These are phyloP conservation scores for Sebastes baramenuke DNA, from an alignment of 2,797 vertebrate genomes.

Conservation along the genomic window DNA sequence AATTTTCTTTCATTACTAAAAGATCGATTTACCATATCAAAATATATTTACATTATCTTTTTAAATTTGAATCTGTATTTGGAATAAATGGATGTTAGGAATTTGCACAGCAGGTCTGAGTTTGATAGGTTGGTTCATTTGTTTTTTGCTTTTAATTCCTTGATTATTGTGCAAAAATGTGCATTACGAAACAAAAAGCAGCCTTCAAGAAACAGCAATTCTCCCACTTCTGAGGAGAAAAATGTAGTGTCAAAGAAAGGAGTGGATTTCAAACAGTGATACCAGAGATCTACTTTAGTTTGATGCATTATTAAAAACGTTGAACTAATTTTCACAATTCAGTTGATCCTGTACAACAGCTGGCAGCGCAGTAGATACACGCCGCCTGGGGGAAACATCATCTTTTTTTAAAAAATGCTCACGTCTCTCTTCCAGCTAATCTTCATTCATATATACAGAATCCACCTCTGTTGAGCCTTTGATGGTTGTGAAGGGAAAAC, in stretches of 20 bases:
- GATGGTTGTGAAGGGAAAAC: not conserved
- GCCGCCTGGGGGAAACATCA: not conserved
- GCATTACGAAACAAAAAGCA: not conserved
- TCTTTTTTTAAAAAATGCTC: not conserved
- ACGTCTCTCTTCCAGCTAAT: constrained; percentile 14
- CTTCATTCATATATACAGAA: constrained; percentile 30
- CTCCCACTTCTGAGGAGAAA: not conserved
- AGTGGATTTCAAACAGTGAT: not conserved
- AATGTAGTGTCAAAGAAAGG: not conserved
- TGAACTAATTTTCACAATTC: not conserved
- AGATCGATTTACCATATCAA: not conserved
- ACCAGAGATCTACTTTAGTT: not conserved
- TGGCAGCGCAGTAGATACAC: not conserved
- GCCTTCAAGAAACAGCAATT: not conserved
- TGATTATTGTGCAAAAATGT: not conserved
- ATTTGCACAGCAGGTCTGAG: not conserved
- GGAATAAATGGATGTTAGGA: not conserved
- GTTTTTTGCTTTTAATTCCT: not conserved
- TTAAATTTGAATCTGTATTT: not conserved
- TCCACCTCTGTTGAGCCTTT: not conserved
- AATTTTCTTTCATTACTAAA: not conserved
- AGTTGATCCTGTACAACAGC: constrained; percentile 5
- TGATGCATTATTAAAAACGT: constrained; percentile 30
- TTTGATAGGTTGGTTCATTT: not conserved
- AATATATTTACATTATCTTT: not conserved